Conservation (phyloP, 1,140 invertebrate species). For the Drosophila quadrilineata region DNA sequence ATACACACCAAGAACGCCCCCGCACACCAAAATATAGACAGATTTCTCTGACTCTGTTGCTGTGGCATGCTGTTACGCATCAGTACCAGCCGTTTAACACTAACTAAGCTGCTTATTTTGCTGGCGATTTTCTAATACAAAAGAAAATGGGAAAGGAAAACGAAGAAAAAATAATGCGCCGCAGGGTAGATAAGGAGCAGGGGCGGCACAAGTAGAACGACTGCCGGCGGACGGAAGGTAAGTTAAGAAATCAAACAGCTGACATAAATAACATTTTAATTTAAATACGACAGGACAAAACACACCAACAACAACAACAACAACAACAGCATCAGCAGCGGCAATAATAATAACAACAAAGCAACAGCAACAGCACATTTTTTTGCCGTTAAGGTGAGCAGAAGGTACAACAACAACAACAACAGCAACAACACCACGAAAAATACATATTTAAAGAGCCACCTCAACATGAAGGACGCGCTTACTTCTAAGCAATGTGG, state of each 20-base stretch:
- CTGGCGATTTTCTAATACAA: slow-evolving; percentile 56
- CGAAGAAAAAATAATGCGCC: slow-evolving; percentile 44
- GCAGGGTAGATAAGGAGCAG: slow-evolving; percentile 21
- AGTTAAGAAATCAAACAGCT: slow-evolving; percentile 80
- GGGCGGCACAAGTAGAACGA: slow-evolving; percentile 1
- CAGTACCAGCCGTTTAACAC: slow-evolving; percentile 70
- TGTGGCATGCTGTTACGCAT: slow-evolving; percentile 11
- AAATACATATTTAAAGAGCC: slow-evolving; percentile 76
- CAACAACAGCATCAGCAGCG: slow-evolving; percentile 46
- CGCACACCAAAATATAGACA: too few relatives aligned
- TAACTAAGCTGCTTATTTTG: slow-evolving; percentile 69
- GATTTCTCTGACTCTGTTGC: not conserved
- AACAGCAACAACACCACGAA: slow-evolving; percentile 37
- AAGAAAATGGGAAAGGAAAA: slow-evolving; percentile 37
- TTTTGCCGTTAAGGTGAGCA: slow-evolving; percentile 75
- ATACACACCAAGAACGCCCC: not conserved
- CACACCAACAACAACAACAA: slow-evolving; percentile 17
- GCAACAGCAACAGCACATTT: slow-evolving; percentile 60
- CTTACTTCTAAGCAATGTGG: too few relatives aligned
- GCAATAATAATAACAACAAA: too few relatives aligned
- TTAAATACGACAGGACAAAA: slow-evolving; percentile 74
- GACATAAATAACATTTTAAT: slow-evolving; percentile 80
- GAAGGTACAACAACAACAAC: slow-evolving; percentile 57
- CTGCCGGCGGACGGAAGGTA: slow-evolving; percentile 10
- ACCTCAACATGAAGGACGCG: slow-evolving; percentile 19